Evolutionary conservation across 2,113 vertebrate genomes (phyloP).

Genomic region (Hepsetus odoe): DNA sequence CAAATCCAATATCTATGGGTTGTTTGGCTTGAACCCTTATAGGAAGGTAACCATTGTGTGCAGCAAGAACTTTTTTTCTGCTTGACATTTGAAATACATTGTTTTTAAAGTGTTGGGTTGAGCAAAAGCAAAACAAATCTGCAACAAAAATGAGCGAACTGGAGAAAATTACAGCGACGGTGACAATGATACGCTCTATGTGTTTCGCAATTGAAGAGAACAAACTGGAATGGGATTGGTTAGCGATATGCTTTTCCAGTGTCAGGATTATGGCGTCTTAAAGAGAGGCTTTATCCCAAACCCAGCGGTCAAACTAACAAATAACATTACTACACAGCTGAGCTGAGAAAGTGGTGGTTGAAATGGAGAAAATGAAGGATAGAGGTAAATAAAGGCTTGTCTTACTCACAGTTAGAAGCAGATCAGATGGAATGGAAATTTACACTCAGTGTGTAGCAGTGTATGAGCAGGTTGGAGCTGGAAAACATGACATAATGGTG

Average conservation of each 20-base stretch:
- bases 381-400: conserved; percentile 17
- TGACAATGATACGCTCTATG: neutral
- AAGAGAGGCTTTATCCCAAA: neutral
- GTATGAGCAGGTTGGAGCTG: neutral
- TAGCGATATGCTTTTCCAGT: neutral
- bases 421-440: neutral
- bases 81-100: neutral
- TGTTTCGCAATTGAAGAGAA: conserved; percentile 11
- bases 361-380: neutral
- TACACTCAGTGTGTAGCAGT: neutral
- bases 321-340: neutral
- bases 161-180: conserved; percentile 17
- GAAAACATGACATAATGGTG: neutral
- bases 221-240: neutral
- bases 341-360: neutral
- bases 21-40: neutral
- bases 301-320: conserved; percentile 1
- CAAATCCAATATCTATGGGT: no score
- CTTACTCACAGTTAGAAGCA: neutral
- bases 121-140: neutral
- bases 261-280: neutral
- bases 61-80: neutral
- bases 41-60: neutral
- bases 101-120: neutral
- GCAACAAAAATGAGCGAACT: neutral